Evolutionary conservation across 2,797 vertebrate species (phyloP).

Genomic region (Enteromius radiatus): DNA sequence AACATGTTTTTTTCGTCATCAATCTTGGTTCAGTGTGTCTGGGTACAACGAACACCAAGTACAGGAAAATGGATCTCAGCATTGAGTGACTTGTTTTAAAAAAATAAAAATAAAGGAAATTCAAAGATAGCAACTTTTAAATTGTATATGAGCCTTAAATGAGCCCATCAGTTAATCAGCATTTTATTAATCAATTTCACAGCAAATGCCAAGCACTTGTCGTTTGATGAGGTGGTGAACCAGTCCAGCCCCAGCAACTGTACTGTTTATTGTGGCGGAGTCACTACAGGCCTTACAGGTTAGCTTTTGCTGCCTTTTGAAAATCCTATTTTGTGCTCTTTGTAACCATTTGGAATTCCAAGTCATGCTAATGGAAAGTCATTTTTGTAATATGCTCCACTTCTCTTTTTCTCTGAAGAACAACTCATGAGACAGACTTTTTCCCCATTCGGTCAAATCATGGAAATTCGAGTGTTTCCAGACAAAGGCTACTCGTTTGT

Average conservation of each 20-base stretch:
- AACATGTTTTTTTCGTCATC: not conserved
- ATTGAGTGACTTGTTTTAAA: not conserved
- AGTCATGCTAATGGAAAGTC: not conserved
- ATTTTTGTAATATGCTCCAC: not conserved
- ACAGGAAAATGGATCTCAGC: not conserved
- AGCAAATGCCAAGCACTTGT: conserved; percentile 92
- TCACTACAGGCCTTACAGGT: conserved; percentile 95
- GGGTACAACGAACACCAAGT: not conserved
- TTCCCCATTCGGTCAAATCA: conserved; percentile 95
- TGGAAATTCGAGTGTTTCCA: conserved; percentile 97
- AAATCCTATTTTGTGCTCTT: not conserved
- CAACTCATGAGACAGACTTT: conserved; percentile 99
- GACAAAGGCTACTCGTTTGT: conserved; percentile 99
- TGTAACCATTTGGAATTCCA: not conserved
- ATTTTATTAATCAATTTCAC: conserved; percentile 41
- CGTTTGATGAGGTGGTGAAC: conserved; percentile 94
- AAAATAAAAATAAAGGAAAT: not conserved
- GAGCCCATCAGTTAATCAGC: not conserved
- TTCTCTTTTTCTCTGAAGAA: conserved; percentile 75
- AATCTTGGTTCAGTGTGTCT: not conserved
- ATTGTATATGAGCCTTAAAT: not conserved
- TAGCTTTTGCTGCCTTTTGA: conserved; percentile 13
- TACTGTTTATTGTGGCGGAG: conserved; percentile 96
- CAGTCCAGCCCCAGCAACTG: conserved; percentile 98
- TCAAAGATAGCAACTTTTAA: not conserved